Evolutionary conservation across 2,888 invertebrate species (phyloP), one percentile per base, ranked within the genome.

Genomic region (Brachynemurus nebulosus): DNA sequence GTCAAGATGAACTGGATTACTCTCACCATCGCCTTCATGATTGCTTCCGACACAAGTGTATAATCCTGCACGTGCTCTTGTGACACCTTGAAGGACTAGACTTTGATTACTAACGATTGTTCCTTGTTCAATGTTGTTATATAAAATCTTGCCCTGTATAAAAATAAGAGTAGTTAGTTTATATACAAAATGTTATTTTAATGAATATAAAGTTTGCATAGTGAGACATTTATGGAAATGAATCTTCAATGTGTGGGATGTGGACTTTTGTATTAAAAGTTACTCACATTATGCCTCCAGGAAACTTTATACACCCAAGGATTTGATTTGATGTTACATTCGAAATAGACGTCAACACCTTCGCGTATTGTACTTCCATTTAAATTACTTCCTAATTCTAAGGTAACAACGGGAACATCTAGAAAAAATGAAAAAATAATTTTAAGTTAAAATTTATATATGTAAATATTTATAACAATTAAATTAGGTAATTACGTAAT

Each of bases 11-110:
- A 90, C 80, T 2, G 83, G 75, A 64, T 90, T 89, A 65, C 89
- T 90, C 52, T 84, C 81, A 2, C 89, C 86, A 53, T 86, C 85
- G 35, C 91, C 91, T 63, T 90, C 89, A 48, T 78, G 78, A 66
- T 91, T 91, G 59, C 79, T 81, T 36, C 88, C 90, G 35, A 86
- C 79, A 59, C 91, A 91, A 54, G 85, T 86, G 66, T 91, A 91
- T 57, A 83, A 75, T 1, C 90, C 90, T 1, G 84, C 78, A 40
- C 80, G 70, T 25, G 76, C 72, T 45, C 84, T 72, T 50, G 79
- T 79, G 49, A 90, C 86, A 52, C 78, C 80, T 66, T 89, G 90
- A 54, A 91, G 72, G n/a, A 90, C 89, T 47, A 91, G 68, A 59
- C 86, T 88, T 65, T 90, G 89, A 66, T 89, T 88, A 62, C 86